Conservation (phyloP, 2,888 invertebrate species). For the Drosophila longiperda region DNA sequence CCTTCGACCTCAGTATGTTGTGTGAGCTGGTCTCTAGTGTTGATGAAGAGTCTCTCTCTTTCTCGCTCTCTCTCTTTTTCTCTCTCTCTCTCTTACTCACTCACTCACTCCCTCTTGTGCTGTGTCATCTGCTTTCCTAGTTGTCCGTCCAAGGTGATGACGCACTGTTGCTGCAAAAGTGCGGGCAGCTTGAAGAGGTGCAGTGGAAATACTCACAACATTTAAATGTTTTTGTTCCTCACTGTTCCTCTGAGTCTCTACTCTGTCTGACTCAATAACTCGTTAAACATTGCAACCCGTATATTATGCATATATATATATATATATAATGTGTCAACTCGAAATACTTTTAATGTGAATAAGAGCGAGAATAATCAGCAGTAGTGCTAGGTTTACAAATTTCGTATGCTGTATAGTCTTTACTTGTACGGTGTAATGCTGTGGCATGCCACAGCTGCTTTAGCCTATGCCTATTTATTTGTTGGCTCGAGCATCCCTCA, state of each 20-base stretch:
- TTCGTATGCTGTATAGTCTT: neutral
- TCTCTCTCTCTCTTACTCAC: neutral
- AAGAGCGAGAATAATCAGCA: neutral
- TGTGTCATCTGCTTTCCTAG: constrained; percentile 31
- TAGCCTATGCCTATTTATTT: constrained; percentile 2
- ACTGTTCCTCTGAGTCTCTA: constrained; percentile 1
- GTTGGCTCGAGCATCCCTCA: constrained; percentile 31
- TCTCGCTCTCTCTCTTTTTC: neutral
- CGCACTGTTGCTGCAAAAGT: constrained; percentile 42
- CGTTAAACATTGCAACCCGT: constrained; percentile 42
- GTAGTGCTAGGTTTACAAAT: neutral
- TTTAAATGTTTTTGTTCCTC: constrained; percentile 1
- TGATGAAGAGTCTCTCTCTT: constrained; percentile 42
- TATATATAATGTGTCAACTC: neutral
- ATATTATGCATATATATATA: constrained; percentile 15
- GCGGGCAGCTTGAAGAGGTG: constrained; percentile 19
- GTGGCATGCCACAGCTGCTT: neutral
- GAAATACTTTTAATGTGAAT: neutral
- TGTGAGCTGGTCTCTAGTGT: constrained; percentile 53
- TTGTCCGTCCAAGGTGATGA: constrained; percentile 53
- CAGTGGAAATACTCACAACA: neutral
- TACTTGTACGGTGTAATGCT: neutral
- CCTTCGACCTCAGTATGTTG: constrained; percentile 33
- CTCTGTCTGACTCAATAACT: constrained; percentile 20
- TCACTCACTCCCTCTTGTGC: constrained; percentile 9